Evolutionary conservation across 2,797 vertebrate genomes (phyloP).

Genomic region (Paramormyrops hopkinsi): DNA sequence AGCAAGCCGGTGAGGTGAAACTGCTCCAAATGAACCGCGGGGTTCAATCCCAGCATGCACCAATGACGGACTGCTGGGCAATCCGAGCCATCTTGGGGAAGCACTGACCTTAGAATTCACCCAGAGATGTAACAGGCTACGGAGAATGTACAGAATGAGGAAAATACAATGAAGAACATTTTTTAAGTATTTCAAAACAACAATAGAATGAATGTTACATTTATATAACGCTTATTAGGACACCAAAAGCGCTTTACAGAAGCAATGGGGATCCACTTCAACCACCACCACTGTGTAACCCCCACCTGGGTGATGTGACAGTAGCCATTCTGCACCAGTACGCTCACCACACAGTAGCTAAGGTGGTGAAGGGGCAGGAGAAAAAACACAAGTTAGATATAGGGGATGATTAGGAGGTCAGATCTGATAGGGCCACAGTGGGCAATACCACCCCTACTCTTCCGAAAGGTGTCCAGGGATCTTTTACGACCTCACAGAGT

Average conservation of each 20-base stretch:
- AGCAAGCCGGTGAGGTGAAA: neutral
- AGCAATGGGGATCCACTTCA: neutral
- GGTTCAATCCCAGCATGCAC: constrained; percentile 4
- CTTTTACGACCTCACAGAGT: neutral
- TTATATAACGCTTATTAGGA: neutral
- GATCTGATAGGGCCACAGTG: neutral
- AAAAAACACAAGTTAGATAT: neutral
- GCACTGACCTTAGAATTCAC: neutral
- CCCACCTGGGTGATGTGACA: neutral
- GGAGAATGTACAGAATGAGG: neutral
- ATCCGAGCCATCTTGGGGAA: neutral
- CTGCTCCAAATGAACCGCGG: neutral
- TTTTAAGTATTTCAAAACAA: neutral
- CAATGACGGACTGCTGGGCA: neutral
- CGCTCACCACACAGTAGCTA: neutral
- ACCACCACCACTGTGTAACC: neutral
- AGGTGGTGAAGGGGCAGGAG: neutral
- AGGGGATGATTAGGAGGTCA: neutral
- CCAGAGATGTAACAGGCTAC: neutral
- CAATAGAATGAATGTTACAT: neutral
- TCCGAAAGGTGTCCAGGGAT: neutral
- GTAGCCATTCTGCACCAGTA: neutral
- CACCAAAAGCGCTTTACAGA: neutral
- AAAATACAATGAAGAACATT: neutral
- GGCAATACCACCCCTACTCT: neutral